These are phyloP conservation scores for Gerris buenoi DNA, from an alignment of 1,140 invertebrate genomes.

Conservation along the genomic window DNA sequence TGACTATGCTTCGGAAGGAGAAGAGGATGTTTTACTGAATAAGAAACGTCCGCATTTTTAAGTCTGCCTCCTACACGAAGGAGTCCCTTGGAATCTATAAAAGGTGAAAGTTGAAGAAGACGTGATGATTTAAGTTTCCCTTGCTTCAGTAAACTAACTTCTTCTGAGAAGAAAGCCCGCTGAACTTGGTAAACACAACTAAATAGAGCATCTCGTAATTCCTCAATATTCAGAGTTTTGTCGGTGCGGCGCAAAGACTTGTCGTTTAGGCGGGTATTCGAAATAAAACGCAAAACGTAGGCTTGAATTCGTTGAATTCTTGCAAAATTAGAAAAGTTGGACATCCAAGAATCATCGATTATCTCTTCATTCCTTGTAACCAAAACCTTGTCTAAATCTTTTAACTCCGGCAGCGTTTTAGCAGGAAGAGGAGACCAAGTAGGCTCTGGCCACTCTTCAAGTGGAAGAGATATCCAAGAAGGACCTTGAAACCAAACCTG, in stretches of 20 bases:
- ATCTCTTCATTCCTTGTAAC: background rate
- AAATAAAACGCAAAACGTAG: background rate
- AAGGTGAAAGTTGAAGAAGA: too few relatives aligned
- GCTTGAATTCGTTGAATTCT: background rate
- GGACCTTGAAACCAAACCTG: constrained; percentile 21
- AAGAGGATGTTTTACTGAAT: too few relatives aligned
- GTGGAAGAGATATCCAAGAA: background rate
- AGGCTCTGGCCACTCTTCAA: background rate
- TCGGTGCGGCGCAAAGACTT: background rate
- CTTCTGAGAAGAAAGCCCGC: too few relatives aligned
- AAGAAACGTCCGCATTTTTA: too few relatives aligned
- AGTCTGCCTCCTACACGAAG: too few relatives aligned
- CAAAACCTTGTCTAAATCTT: background rate
- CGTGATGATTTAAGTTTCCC: too few relatives aligned
- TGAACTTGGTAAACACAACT: too few relatives aligned
- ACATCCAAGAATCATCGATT: background rate
- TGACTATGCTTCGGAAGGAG: too few relatives aligned
- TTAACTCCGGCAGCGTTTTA: background rate
- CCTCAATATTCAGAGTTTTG: too few relatives aligned
- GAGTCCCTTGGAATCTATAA: too few relatives aligned
- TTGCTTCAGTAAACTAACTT: too few relatives aligned
- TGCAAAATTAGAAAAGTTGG: background rate
- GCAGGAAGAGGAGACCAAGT: background rate
- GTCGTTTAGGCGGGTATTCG: background rate
- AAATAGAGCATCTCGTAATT: too few relatives aligned